phyloP scores from a whole-genome alignment of 2,888 invertebrate species.

The Patella caerulea region DNA sequence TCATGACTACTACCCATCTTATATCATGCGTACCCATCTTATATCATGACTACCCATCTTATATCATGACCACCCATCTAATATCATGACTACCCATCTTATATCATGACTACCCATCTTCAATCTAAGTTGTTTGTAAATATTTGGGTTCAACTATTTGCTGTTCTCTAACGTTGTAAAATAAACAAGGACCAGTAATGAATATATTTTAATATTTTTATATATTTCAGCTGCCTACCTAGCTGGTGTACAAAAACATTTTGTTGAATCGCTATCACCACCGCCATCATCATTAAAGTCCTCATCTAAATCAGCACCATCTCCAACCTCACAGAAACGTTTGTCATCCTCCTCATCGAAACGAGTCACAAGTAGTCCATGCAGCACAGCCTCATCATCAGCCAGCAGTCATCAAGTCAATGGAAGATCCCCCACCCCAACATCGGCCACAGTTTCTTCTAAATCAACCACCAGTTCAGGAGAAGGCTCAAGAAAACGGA shows the following conservation, averaged over 20 bases:
- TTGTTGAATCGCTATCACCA: constrained; percentile 16
- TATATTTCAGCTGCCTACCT: constrained; percentile 2
- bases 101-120: no score
- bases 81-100: no score
- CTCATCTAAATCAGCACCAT: constrained; percentile 32
- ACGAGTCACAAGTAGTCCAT: constrained; percentile 12
- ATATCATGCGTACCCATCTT: no score
- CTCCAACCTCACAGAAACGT: constrained; percentile 19
- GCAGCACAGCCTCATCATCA: constrained; percentile 15
- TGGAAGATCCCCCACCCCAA: background rate
- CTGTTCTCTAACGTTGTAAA: no score
- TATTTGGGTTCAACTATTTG: no score
- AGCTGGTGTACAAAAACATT: constrained; percentile 17
- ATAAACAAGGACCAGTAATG: no score
- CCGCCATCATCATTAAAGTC: background rate
- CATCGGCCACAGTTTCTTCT: constrained; percentile 18
- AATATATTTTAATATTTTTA: background rate
- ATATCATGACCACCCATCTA: no score
- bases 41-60: no score
- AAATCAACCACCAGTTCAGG: constrained; percentile 17
- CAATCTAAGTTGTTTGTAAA: no score
- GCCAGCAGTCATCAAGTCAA: constrained; percentile 8
- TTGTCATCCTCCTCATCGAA: constrained; percentile 26
- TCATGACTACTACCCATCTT: no score
- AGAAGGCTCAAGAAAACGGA: constrained; percentile 12